Evolutionary conservation across 2,888 invertebrate species (phyloP).

Genomic region (Stenodera caucasica): DNA sequence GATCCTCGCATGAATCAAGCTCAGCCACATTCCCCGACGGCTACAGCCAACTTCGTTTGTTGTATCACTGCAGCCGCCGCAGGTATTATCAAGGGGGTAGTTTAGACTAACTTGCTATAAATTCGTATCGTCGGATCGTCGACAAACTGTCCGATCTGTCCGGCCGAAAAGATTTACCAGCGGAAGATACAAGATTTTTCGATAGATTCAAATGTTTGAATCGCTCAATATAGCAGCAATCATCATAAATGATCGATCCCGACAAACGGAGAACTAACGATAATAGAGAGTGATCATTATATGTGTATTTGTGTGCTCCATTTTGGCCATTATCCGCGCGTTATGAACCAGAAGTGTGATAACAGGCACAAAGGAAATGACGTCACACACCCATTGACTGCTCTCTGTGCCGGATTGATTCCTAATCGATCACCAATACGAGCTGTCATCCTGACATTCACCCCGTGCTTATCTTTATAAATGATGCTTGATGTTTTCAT

Average conservation of each 20-base stretch:
- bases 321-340: constrained; percentile 54
- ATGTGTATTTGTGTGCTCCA: constrained; percentile 42
- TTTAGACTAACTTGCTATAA: constrained; percentile 52
- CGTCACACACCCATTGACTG: constrained; percentile 57
- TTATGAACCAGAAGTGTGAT: constrained; percentile 59
- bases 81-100: constrained; percentile 52
- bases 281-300: constrained; percentile 18
- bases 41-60: constrained; percentile 15
- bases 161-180: not conserved
- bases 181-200: too few species aligned
- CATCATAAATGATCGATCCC: constrained; percentile 15
- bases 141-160: not conserved
- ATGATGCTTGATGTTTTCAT: constrained; percentile 55
- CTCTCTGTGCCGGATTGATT: constrained; percentile 55
- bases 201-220: too few species aligned
- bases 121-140: constrained; percentile 38
- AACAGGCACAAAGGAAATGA: constrained; percentile 57
- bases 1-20: constrained; percentile 53
- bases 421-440: constrained; percentile 55
- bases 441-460: constrained; percentile 51
- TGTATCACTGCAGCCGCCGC: constrained; percentile 35
- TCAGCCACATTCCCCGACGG: constrained; percentile 44
- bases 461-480: constrained; percentile 55
- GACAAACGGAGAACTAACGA: constrained; percentile 16
- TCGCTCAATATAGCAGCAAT: too few species aligned